Percentiles rank a stretch among this genome's conserved stretches.
phyloP scores from a whole-genome alignment of 1,140 invertebrate species.

The Cryptotermes secundus region DNA sequence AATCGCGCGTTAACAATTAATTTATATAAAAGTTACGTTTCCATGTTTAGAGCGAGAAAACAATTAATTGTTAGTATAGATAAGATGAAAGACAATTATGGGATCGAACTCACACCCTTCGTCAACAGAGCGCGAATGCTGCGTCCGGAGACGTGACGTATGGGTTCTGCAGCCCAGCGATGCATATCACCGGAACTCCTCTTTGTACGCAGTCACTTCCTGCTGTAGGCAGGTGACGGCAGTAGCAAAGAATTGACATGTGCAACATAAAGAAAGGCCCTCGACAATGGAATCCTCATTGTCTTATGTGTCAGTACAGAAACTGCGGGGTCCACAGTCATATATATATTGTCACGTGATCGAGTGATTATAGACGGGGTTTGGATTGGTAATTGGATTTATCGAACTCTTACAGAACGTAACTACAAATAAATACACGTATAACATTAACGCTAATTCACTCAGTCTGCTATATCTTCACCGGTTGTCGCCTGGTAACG shows the following conservation, averaged over 20 bases:
- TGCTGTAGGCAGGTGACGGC: neutral
- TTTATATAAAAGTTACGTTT: neutral
- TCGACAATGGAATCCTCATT: too few species aligned
- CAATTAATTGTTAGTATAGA: neutral
- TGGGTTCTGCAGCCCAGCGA: neutral
- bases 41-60: neutral
- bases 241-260: neutral
- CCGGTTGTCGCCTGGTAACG: too few species aligned
- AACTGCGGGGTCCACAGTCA: too few species aligned
- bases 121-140: neutral
- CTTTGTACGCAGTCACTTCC: neutral
- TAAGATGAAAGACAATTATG: neutral
- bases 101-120: neutral
- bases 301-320: too few species aligned
- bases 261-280: neutral
- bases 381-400: too few species aligned
- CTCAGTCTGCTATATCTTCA: too few species aligned
- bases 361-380: too few species aligned
- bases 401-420: too few species aligned
- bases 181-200: neutral
- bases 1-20: too few species aligned
- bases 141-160: constrained; percentile 6
- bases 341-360: too few species aligned
- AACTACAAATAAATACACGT: too few species aligned
- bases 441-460: too few species aligned